Percentiles rank a stretch among this genome's conserved stretches.
phyloP scores from a whole-genome alignment of 1,140 invertebrate genomes.

The Bombus fervidus region DNA sequence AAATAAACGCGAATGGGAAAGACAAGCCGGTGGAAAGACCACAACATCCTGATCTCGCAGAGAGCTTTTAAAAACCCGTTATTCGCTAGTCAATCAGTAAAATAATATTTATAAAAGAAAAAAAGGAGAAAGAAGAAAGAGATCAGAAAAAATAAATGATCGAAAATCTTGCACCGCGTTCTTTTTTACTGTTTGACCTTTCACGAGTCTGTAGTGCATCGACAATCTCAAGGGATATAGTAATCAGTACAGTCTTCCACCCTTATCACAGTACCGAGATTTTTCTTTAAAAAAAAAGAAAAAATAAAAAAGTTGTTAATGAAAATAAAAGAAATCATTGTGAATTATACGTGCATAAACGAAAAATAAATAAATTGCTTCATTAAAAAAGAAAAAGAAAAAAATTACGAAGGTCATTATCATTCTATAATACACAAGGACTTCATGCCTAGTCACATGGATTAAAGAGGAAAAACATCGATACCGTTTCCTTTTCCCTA shows the following conservation, averaged over 20 bases:
- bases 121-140: background rate
- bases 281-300: background rate
- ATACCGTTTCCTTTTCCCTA: background rate
- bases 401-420: background rate
- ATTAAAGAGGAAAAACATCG: background rate
- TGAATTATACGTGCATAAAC: background rate
- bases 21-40: background rate
- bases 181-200: slow-evolving; percentile 26
- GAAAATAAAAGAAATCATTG: background rate
- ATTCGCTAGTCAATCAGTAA: slow-evolving; percentile 49
- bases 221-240: background rate
- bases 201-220: background rate
- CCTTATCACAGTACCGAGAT: background rate
- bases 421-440: background rate
- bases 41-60: background rate
- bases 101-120: slow-evolving; percentile 20
- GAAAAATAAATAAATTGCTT: slow-evolving; percentile 16
- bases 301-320: background rate
- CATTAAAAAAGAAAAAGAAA: background rate
- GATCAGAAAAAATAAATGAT: background rate
- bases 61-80: slow-evolving; percentile 27
- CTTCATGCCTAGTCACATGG: background rate
- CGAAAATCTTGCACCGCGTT: background rate
- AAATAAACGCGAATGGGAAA: slow-evolving; percentile 19
- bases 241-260: slow-evolving; percentile 16